Evolutionary conservation across 2,888 invertebrate species (phyloP), one percentile per base, ranked within the genome.

Genomic region (Dryomyza anilis): DNA sequence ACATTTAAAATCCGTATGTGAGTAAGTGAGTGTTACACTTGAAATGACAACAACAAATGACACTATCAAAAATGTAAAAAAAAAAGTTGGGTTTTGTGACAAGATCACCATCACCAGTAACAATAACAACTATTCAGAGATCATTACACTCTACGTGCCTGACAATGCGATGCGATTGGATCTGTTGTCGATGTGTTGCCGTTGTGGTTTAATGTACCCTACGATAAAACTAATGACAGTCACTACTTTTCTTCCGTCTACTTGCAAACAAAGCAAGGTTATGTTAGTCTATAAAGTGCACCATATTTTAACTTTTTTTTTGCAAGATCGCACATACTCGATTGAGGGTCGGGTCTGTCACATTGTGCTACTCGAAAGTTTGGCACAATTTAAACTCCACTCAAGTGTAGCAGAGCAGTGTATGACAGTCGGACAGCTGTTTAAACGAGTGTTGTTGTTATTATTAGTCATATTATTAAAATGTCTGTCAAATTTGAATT

Each of bases 11-110:
- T 36, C 4, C 12, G 25, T 23, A 55, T 55, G 36, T 36, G 36
- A 12, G 21, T 36, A 21, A 55, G 21, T 55, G 19, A 21, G 8
- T 53, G 55, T 55, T 55, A 36, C 55, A 55, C 55, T 55, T 55
- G 36, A 30, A 33, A 33, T 55, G 19, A 16, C 55, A 55, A 55
- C 19, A 55, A 30, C 21, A 29, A n/a, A 30, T 3, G 12, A 30
- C n/a, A n/a, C n/a, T n/a, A n/a, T n/a, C n/a, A n/a, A n/a, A n/a
- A n/a, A n/a, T n/a, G n/a, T 23, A 19, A 19, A 19, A 19, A 16
- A n/a, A 30, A 10, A 7, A 29, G n/a, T n/a, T n/a, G 29, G n/a
- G 3, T 45, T 16, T 45, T 4, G 45, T 16, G 2, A 45, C 19
- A n/a, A 14, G 2, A 6, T 25, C 4, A 10, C 5, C n/a, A 52